Base-by-base conservation (phyloP, 92 coral and sea anemone genomes). In the Bergia puertoricense region DNA sequence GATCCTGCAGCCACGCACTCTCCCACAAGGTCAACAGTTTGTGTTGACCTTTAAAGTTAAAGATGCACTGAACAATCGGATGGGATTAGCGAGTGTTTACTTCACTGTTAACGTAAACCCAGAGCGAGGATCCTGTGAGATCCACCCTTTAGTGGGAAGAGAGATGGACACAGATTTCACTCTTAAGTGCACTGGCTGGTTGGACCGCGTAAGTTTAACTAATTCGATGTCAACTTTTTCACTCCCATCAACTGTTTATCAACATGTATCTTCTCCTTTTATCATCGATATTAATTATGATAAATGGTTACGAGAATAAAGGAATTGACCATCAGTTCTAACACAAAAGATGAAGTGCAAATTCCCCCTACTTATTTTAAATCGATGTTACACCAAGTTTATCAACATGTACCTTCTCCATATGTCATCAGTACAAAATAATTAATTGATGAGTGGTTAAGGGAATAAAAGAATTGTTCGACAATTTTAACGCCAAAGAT, bases 141-240 rank as follows among this genome's bases (percentile, higher is more conserved):
- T 72, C 76, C 76, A 9, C 76, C 76, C 76, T 72, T 23, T 72
- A 72, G 18, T 72, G 76, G 76, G 76, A 36, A 36, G 4, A 8
- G 76, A 72, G 76, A 72, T 72, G 76, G 76, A 72, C 76, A 72
- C 76, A 10, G 43, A 72, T 72, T 72, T 72, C n/a, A 72, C 76
- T 72, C 76, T 72, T 30, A 43, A 72, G 43, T 72, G 76, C 36
- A 23, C 0, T 8, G 76, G 76, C 76, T 72, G 76, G 76, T 8
- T 18, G 43, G 76, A 72, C 30, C 76, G 43, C 11, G 76, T 72
- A 72, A 72, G 76, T 72, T 23, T 43, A 72, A 22, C 74, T 4
- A 5, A 9, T 20, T 10, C 4, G 22, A 1, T 23, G 20, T 57
- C 4, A 9, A 5, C 54, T 3, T 40, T 8, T 65, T 40, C 44